Conservation (phyloP, 2,888 invertebrate species). For the Diachrysia chrysitis region DNA sequence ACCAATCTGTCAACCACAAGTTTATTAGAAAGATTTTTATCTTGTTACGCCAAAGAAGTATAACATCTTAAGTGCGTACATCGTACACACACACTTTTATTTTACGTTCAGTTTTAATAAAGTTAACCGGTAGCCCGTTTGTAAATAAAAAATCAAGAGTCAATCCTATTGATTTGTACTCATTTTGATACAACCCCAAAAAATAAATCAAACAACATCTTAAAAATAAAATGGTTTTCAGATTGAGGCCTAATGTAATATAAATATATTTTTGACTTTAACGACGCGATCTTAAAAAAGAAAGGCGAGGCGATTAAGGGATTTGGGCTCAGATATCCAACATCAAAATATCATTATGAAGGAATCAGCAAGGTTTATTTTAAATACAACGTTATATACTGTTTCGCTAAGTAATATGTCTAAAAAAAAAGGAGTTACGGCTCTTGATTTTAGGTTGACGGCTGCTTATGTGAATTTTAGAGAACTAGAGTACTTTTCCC, state of each 20-base stretch:
- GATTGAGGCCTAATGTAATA: constrained; percentile 46
- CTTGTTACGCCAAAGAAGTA: too few relatives aligned
- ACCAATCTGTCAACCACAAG: too few relatives aligned
- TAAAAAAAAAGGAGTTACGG: constrained; percentile 29
- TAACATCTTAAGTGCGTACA: too few relatives aligned
- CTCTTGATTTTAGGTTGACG: constrained; percentile 46
- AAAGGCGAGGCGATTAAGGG: constrained; percentile 57
- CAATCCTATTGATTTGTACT: background rate
- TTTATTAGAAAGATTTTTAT: too few relatives aligned
- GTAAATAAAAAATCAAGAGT: too few relatives aligned
- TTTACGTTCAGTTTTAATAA: too few relatives aligned
- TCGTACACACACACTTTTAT: too few relatives aligned
- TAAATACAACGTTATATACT: constrained; percentile 43
- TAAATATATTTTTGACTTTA: constrained; percentile 55
- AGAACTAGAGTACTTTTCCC: constrained; percentile 58
- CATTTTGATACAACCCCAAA: background rate
- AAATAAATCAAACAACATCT: background rate
- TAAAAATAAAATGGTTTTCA: constrained; percentile 36
- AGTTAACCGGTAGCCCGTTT: too few relatives aligned
- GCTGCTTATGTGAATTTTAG: constrained; percentile 50
- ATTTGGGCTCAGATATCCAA: constrained; percentile 52
- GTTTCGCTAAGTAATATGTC: constrained; percentile 24
- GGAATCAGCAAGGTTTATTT: constrained; percentile 50
- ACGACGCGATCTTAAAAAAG: constrained; percentile 53
- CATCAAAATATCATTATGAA: constrained; percentile 62